Evolutionary conservation across 2,113 vertebrate genomes (phyloP).

Genomic region (Taxidea taxus): DNA sequence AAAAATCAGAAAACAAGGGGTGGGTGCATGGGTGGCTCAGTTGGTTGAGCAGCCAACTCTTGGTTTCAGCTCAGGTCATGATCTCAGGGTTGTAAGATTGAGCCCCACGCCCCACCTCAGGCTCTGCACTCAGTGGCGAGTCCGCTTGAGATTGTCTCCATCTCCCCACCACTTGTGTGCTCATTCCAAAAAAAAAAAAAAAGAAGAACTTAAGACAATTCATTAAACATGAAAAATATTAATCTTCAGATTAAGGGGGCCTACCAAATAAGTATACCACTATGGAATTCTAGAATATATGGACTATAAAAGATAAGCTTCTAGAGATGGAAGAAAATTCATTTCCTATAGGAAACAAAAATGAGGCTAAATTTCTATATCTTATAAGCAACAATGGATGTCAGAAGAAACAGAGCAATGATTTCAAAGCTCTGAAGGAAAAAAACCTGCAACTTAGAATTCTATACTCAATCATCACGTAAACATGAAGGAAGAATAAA

Average conservation of each 20-base stretch:
- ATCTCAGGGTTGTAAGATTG: neutral
- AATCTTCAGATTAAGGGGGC: neutral
- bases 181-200: neutral
- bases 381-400: neutral
- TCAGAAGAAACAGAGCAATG: neutral
- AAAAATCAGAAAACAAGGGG: neutral
- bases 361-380: neutral
- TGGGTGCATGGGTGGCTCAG: neutral
- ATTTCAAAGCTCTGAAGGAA: neutral
- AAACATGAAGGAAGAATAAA: neutral
- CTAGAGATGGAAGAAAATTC: neutral
- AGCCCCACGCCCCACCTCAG: neutral
- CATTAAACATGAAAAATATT: neutral
- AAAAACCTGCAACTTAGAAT: neutral
- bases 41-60: neutral
- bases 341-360: neutral
- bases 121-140: neutral
- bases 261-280: neutral
- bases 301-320: neutral
- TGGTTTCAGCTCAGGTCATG: neutral
- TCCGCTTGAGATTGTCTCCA: neutral
- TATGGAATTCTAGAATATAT: neutral
- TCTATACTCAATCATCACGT: neutral
- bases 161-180: neutral
- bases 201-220: neutral